Evolutionary conservation across 1,140 invertebrate genomes (phyloP).

Genomic region (Physella acuta): DNA sequence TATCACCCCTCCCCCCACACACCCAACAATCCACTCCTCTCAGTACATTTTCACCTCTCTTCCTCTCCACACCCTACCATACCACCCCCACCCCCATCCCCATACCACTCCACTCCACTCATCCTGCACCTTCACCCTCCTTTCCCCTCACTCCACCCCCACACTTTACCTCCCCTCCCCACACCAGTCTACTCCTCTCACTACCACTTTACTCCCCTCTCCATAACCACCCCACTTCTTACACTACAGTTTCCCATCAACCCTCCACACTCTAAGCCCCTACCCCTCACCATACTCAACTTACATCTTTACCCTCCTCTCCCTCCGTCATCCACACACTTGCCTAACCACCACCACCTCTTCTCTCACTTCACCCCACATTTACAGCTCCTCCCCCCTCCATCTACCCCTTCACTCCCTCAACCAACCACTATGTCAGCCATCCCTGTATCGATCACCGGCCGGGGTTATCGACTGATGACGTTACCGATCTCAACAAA

Average conservation of each 20-base stretch:
- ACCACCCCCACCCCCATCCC: background rate
- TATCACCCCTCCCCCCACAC: background rate
- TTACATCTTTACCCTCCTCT: no score
- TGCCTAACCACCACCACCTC: no score
- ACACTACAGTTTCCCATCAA: background rate
- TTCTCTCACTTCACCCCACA: no score
- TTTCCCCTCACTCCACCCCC: background rate
- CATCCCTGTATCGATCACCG: no score
- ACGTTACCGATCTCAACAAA: no score
- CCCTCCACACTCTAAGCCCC: background rate
- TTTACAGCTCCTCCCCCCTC: conserved; percentile 2
- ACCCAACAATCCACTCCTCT: background rate
- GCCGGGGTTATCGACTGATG: no score
- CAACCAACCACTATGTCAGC: background rate
- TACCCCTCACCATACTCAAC: no score
- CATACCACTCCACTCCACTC: background rate
- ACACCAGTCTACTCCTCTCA: background rate
- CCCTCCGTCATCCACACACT: no score
- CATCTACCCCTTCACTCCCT: background rate
- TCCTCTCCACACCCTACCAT: background rate
- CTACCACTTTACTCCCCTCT: background rate
- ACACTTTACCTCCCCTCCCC: background rate
- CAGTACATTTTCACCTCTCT: background rate
- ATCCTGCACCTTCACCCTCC: background rate
- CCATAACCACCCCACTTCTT: background rate